phyloP scores from a whole-genome alignment of 2,797 vertebrate genomes.

The Chrysocyon brachyurus region DNA sequence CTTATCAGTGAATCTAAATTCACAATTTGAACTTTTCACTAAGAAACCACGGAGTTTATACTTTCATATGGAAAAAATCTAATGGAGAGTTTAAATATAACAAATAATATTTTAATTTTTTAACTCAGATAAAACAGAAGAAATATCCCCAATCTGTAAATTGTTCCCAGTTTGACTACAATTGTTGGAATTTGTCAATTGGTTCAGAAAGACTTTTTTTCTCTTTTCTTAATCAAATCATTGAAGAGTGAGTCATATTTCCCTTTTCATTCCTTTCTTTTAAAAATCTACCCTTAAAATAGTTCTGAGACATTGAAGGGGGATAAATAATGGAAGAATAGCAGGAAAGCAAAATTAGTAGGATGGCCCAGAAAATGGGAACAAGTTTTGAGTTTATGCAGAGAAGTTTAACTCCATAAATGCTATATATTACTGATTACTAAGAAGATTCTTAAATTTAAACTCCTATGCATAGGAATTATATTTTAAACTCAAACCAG shows the following conservation, averaged over 20 bases:
- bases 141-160: background rate
- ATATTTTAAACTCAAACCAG: constrained; percentile 27
- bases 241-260: background rate
- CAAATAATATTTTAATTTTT: constrained; percentile 43
- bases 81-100: background rate
- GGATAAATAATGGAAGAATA: constrained; percentile 15
- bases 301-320: background rate
- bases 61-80: background rate
- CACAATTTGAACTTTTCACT: background rate
- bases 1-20: background rate
- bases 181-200: constrained; percentile 13
- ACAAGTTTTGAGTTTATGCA: constrained; percentile 56
- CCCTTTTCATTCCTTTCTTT: constrained; percentile 6
- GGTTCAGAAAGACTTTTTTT: constrained; percentile 14
- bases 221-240: constrained; percentile 14
- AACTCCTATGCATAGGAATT: constrained; percentile 10
- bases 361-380: constrained; percentile 26
- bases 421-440: background rate
- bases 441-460: constrained; percentile 55
- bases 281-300: constrained; percentile 48
- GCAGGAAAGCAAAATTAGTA: constrained; percentile 44
- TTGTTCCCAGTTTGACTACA: background rate
- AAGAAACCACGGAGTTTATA: background rate
- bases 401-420: constrained; percentile 44
- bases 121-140: background rate